Evolutionary conservation across 2,888 invertebrate genomes (phyloP).

Genomic region (Melanophora roralis): DNA sequence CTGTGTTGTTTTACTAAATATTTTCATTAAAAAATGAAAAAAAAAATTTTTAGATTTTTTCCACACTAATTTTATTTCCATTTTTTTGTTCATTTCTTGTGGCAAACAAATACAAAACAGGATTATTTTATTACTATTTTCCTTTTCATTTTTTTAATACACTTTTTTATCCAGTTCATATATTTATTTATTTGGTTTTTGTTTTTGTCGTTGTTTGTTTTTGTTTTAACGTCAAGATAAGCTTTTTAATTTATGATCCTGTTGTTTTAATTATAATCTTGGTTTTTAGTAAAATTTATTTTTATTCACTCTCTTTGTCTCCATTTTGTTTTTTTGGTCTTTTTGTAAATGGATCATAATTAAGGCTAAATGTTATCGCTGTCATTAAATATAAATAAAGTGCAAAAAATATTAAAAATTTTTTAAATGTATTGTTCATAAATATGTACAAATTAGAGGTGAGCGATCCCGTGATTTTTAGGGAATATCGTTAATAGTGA

Average conservation of each 20-base stretch:
- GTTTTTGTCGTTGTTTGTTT: neutral
- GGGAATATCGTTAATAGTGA: too few relatives aligned
- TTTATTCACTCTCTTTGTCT: conserved; percentile 9
- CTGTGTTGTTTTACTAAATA: neutral
- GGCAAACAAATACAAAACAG: conserved; percentile 22
- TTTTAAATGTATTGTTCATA: neutral
- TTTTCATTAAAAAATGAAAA: neutral
- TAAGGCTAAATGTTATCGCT: conserved; percentile 48
- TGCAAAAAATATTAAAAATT: conserved; percentile 16
- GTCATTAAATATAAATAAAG: conserved; percentile 36
- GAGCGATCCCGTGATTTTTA: too few relatives aligned
- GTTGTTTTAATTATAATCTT: conserved; percentile 55
- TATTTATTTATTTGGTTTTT: conserved; percentile 3
- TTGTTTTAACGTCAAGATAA: conserved; percentile 41
- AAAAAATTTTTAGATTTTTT: neutral
- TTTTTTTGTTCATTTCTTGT: neutral
- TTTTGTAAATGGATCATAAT: conserved; percentile 52
- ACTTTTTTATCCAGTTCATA: conserved; percentile 1
- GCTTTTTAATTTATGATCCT: conserved; percentile 52
- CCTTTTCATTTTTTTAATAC: neutral
- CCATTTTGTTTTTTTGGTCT: neutral
- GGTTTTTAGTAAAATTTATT: conserved; percentile 39
- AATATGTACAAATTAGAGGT: too few relatives aligned
- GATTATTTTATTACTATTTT: conserved; percentile 18
- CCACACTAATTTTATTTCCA: neutral